A percentile compares a stretch with the other conserved stretches of the same genome.
These are phyloP conservation scores for Agrotis segetum DNA, from an alignment of 2,888 invertebrate genomes.

Conservation along the genomic window DNA sequence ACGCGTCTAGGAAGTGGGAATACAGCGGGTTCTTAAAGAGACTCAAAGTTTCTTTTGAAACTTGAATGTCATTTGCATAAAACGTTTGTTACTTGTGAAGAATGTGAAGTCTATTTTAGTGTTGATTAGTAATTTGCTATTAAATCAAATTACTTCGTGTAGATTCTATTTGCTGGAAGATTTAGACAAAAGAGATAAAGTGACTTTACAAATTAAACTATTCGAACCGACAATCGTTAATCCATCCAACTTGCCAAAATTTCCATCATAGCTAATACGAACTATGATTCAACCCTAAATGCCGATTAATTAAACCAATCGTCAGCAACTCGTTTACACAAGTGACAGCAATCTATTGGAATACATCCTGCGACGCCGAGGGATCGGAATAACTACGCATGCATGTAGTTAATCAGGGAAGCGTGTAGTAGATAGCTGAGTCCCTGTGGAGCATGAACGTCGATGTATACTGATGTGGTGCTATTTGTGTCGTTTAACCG, in stretches of 20 bases:
- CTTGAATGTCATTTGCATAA: neutral
- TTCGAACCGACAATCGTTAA: neutral
- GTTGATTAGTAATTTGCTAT: no score
- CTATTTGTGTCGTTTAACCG: conserved; percentile 17
- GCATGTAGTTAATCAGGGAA: conserved; percentile 57
- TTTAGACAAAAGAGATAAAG: no score
- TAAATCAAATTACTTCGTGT: no score
- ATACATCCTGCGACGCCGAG: conserved; percentile 29
- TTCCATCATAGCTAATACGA: neutral
- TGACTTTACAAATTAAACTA: no score
- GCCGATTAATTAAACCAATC: conserved; percentile 36
- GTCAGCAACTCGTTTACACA: conserved; percentile 28
- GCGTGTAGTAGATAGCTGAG: conserved; percentile 45
- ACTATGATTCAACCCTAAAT: conserved; percentile 6
- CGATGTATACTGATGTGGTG: conserved; percentile 35
- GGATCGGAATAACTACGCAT: conserved; percentile 47
- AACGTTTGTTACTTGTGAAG: no score
- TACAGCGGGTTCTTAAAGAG: neutral
- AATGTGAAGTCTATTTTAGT: no score
- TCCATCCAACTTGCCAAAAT: neutral
- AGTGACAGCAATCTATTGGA: conserved; percentile 33
- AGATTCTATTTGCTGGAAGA: no score
- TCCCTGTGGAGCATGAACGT: conserved; percentile 39
- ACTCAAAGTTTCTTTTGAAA: no score
- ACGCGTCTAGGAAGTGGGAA: neutral